These are phyloP conservation scores for Dicrurus megarhynchus DNA, from an alignment of 2,113 vertebrate species.

Conservation along the genomic window DNA sequence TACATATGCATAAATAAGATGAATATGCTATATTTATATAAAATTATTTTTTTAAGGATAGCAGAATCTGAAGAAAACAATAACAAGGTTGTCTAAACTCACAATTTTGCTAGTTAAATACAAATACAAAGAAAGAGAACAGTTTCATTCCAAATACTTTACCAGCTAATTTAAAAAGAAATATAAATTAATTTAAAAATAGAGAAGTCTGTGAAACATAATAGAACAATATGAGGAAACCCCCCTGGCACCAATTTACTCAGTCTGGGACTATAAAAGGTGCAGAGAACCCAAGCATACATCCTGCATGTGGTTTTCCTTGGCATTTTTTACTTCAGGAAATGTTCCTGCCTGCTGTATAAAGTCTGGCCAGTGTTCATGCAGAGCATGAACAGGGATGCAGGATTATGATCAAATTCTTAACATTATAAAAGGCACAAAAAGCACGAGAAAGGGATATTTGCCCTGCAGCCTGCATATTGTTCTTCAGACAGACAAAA, in stretches of 20 bases:
- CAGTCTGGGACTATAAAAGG: background rate
- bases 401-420: background rate
- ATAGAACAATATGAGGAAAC: conserved; percentile 25
- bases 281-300: background rate
- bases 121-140: background rate
- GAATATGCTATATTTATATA: background rate
- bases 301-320: background rate
- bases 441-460: background rate
- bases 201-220: background rate
- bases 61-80: background rate
- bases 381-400: background rate
- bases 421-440: background rate
- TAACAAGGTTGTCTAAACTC: background rate
- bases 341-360: background rate
- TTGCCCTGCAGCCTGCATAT: background rate
- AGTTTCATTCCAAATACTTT: background rate
- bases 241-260: background rate
- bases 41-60: background rate
- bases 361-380: background rate
- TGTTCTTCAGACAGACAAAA: background rate
- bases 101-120: background rate
- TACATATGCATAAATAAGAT: background rate
- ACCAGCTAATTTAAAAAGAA: background rate
- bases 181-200: background rate
- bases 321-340: background rate